phyloP scores from a whole-genome alignment of 2,113 vertebrate species.

The Nicator chloris region DNA sequence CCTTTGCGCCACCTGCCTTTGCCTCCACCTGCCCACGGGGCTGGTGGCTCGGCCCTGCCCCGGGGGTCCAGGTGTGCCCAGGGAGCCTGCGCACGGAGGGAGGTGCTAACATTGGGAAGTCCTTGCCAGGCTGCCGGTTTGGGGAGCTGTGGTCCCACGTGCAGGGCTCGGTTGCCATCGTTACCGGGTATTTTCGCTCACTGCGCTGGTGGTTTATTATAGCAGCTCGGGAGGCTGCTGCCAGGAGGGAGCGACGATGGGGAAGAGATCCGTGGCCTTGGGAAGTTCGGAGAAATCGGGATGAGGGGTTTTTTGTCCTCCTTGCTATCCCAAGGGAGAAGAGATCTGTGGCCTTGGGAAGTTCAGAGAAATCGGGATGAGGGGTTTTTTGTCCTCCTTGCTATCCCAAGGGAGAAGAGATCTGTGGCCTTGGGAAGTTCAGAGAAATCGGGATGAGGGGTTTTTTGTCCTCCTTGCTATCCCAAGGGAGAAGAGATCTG shows the following conservation, averaged over 20 bases:
- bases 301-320: not conserved
- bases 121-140: not conserved
- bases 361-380: not conserved
- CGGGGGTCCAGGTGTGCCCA: not conserved
- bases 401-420: not conserved
- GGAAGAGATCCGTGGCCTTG: not conserved
- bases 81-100: not conserved
- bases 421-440: not conserved
- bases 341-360: not conserved
- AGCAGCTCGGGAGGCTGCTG: not conserved
- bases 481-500: not conserved
- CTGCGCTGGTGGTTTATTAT: constrained; percentile 12
- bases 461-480: not conserved
- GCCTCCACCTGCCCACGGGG: not conserved
- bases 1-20: not conserved
- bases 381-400: not conserved
- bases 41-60: not conserved
- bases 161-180: constrained; percentile 31
- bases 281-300: not conserved
- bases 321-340: not conserved
- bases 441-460: not conserved
- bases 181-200: constrained; percentile 21
- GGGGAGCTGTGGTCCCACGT: constrained; percentile 10
- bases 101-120: constrained; percentile 42
- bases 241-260: not conserved